These are phyloP conservation scores for Eurystomus glaucurus DNA, from an alignment of 2,797 vertebrate species.

Conservation along the genomic window DNA sequence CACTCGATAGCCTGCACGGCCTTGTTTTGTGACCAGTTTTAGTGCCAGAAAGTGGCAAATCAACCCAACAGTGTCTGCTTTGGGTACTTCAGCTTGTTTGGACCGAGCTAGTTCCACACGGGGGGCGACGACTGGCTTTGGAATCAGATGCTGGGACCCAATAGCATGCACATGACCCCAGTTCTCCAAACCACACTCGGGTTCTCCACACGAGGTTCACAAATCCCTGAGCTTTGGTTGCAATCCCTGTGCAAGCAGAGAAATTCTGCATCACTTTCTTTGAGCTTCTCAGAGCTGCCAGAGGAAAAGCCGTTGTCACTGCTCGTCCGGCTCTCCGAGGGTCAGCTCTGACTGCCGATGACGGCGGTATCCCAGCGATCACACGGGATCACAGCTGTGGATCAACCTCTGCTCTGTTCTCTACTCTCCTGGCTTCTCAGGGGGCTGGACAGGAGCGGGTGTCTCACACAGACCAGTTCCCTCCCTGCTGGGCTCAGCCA, in stretches of 20 bases:
- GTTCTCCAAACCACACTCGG: background rate
- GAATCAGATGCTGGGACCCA: background rate
- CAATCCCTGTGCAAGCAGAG: rapidly evolving
- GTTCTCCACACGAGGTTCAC: too few species aligned
- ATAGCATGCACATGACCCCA: rapidly evolving
- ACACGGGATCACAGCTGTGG: rapidly evolving
- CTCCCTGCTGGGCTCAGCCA: rapidly evolving
- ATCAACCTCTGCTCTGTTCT: background rate
- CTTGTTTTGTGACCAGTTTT: background rate
- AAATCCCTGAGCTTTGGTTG: background rate
- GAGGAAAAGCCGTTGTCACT: background rate
- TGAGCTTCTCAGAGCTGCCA: rapidly evolving
- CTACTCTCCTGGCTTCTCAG: rapidly evolving
- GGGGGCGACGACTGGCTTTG: background rate
- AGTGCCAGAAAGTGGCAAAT: background rate
- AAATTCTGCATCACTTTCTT: rapidly evolving
- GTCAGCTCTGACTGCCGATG: background rate
- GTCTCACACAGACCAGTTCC: rapidly evolving
- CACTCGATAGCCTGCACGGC: rapidly evolving
- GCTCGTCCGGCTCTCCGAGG: background rate
- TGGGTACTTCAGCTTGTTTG: background rate
- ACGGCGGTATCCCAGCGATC: background rate
- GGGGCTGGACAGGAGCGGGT: background rate
- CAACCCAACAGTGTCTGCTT: rapidly evolving
- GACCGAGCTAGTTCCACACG: background rate